Base-by-base conservation (phyloP, 2,797 vertebrate species). In the Acanthurus lineatus region DNA sequence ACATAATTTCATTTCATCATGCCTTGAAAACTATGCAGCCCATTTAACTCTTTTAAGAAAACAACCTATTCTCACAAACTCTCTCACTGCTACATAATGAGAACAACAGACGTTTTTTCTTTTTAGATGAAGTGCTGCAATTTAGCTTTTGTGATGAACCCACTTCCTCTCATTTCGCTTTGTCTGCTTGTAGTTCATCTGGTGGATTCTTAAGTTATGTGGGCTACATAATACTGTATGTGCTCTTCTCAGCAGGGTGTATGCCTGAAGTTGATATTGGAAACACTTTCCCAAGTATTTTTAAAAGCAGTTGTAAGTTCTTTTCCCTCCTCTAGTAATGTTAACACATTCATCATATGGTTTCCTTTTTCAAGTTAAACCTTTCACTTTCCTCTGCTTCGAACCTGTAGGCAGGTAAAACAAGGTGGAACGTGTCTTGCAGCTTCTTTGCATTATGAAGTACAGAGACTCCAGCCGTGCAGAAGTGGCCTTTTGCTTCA, bases 391-490 rank as follows among this genome's bases (percentile, higher is more conserved):
- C 22, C 70, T 71, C 59, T 74, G 20, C 17, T 64, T 81, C 79
- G 61, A 56, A 86, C 57, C 65, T 60, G 19, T 42, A 62, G 62
- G 66, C 52, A 80, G 69, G 60, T 42, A 54, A 82, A 85, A 80
- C 68, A 66, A 76, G 71, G 67, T 76, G 71, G 22, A 82, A 66
- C 9, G 38, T 82, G 81, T 63, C 83, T 79, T 56, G 51, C 77
- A 58, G 83, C 69, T 91, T 68, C 77, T 85, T 74, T 68, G 64
- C 44, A 79, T 77, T 75, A 77, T 63, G 64, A 82, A 81, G 57
- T 51, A 68, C 70, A 35, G 38, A 78, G 56, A 44, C 61, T 84
- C 54, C 44, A 35, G 22, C 60, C 72, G 40, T 47, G 65, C 52
- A 75, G 60, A 79, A 72, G 69, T 25, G 15, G 25, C 53, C 28